These are phyloP conservation scores for Colletes collaris DNA, from an alignment of 2,888 invertebrate species.

Conservation along the genomic window DNA sequence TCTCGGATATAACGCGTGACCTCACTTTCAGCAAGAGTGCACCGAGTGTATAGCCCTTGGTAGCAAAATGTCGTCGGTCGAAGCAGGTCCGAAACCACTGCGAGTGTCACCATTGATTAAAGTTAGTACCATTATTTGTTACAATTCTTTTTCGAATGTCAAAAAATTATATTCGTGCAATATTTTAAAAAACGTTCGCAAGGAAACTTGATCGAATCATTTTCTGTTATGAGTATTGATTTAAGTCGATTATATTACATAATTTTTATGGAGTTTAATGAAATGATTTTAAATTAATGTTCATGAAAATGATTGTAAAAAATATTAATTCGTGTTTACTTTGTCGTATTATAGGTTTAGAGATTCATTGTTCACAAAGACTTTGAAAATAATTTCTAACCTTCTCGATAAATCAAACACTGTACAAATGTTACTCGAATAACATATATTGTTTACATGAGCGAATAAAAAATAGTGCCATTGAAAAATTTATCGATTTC, in stretches of 20 bases:
- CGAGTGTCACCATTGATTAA: slow-evolving; percentile 92
- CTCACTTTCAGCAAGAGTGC: too few relatives aligned
- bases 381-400: background rate
- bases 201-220: background rate
- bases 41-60: too few relatives aligned
- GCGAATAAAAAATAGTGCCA: too few relatives aligned
- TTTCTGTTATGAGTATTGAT: background rate
- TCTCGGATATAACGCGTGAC: too few relatives aligned
- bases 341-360: background rate
- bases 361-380: background rate
- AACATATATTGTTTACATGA: background rate
- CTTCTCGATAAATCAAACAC: background rate
- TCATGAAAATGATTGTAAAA: background rate
- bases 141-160: background rate
- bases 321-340: background rate
- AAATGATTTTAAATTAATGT: slow-evolving; percentile 11
- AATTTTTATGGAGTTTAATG: slow-evolving; percentile 44
- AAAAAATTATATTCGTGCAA: background rate
- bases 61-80: slow-evolving; percentile 79
- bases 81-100: slow-evolving; percentile 85
- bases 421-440: background rate
- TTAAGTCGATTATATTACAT: slow-evolving; percentile 58
- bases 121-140: slow-evolving; percentile 82
- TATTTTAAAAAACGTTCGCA: background rate
- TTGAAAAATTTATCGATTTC: background rate